These are phyloP conservation scores for Lasius platythorax DNA, from an alignment of 2,888 invertebrate genomes.

Conservation along the genomic window DNA sequence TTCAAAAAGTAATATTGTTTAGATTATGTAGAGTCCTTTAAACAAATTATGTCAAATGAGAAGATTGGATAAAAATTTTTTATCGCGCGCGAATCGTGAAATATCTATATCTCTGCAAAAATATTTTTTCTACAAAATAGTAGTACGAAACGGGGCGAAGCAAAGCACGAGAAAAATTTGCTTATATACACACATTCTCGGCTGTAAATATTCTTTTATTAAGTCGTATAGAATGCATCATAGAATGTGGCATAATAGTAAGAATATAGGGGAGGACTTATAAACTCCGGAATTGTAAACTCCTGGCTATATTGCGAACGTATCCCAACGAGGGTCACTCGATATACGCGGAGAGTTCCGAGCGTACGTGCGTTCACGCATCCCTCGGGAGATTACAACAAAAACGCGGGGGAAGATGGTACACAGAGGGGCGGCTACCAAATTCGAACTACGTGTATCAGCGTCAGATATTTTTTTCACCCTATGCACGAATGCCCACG, in stretches of 20 bases:
- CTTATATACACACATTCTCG: background rate
- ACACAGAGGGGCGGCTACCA: constrained; percentile 64
- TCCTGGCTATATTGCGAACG: constrained; percentile 43
- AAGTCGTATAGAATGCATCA: constrained; percentile 35
- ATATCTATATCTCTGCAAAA: background rate
- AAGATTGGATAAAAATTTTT: background rate
- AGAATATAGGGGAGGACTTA: constrained; percentile 38
- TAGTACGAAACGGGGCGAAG: background rate
- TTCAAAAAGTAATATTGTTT: background rate
- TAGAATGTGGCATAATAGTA: constrained; percentile 30
- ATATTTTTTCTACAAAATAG: background rate
- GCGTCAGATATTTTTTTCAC: constrained; percentile 61
- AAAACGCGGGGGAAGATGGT: constrained; percentile 69
- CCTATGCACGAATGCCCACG: constrained; percentile 32
- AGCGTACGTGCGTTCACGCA: constrained; percentile 65
- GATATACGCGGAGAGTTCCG: constrained; percentile 35
- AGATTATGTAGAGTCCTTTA: background rate
- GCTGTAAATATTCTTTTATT: constrained; percentile 35
- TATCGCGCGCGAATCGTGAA: background rate
- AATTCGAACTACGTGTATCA: constrained; percentile 66
- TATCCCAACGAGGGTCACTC: constrained; percentile 51
- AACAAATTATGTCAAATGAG: background rate
- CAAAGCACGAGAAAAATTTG: background rate
- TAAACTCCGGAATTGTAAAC: constrained; percentile 50
- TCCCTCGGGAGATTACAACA: constrained; percentile 69